Evolutionary conservation across 2,888 invertebrate species (phyloP), one percentile per base, ranked within the genome.

Genomic region (Liodrosophila aerea): DNA sequence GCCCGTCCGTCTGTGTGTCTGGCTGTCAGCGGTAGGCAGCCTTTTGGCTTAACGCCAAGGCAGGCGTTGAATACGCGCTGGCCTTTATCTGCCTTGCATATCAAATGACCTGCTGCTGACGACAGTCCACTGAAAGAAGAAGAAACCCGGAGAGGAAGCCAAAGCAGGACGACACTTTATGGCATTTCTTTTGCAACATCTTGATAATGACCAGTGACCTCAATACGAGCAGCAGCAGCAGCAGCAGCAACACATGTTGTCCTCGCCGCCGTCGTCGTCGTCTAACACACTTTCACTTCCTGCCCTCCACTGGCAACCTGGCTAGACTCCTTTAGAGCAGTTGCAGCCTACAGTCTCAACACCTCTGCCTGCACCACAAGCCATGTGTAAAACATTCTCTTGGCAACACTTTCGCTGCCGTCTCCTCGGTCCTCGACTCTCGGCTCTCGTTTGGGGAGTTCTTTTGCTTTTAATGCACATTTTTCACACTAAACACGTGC

Each of bases 401-500:
- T 54, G 66, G 60, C 64, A 66, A 81, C 76, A 73, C 78, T 83
- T 80, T 80, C 84, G 64, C 76, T 75, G 41, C 29, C 37, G 15
- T n/a, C 5, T 16, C 9, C n/a, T 37, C 15, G 1, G 5, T 8
- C 29, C 9, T 8, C 11, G 4, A 8, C 27, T 40, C 12, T 4
- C 27, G 7, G 1, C 34, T n/a, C 27, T 5, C 36, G 33, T 64
- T 39, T 36, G 49, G 68, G 41, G 49, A 49, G 46, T 5, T 22
- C n/a, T 40, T 67, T 62, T 67, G 84, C 69, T 77, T 86, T 84
- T 81, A 85, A 84, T 85, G 75, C 64, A 67, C 50, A 85, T 76
- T 86, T 84, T 85, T 84, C 75, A 77, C 86, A 86, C 81, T 74
- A 77, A 86, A 85, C 85, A 84, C 85, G 69, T 85, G 86, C 81